Conservation (phyloP, 2,888 invertebrate species). For the Fragum sueziense region DNA sequence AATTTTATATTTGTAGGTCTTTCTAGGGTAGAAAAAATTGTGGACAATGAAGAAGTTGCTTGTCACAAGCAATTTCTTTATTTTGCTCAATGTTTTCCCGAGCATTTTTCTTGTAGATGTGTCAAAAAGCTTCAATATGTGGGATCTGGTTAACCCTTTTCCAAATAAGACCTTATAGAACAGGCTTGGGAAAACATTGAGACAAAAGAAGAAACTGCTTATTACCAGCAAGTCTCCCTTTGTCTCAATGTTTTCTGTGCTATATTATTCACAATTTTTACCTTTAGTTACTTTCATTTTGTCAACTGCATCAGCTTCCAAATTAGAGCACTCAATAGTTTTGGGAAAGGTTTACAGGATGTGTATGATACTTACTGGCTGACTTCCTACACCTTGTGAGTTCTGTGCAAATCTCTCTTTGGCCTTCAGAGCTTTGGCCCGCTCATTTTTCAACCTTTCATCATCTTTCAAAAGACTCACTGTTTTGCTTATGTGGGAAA, state of each 20-base stretch:
- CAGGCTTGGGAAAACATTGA: too few relatives aligned
- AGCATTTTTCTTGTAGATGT: neutral
- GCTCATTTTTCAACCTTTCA: slow-evolving; percentile 96
- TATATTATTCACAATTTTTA: too few relatives aligned
- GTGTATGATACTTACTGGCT: slow-evolving; percentile 53
- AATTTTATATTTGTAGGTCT: neutral
- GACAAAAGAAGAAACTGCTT: too few relatives aligned
- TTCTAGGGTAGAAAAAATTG: neutral
- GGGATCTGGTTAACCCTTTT: neutral
- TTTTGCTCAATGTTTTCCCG: neutral
- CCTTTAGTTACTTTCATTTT: too few relatives aligned
- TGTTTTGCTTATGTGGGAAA: too few relatives aligned
- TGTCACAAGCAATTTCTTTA: neutral
- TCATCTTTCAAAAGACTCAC: slow-evolving; percentile 97
- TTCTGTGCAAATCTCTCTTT: slow-evolving; percentile 90
- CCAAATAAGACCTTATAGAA: too few relatives aligned
- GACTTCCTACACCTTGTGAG: slow-evolving; percentile 78
- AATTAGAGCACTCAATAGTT: too few relatives aligned
- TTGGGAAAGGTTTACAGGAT: too few relatives aligned
- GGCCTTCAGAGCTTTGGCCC: slow-evolving; percentile 97
- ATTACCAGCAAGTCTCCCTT: too few relatives aligned
- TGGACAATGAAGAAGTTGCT: neutral
- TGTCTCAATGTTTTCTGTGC: too few relatives aligned
- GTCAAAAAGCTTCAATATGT: neutral
- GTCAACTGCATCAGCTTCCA: too few relatives aligned